phyloP scores from a whole-genome alignment of 2,888 invertebrate genomes.

The Pantelozetes paolii region DNA sequence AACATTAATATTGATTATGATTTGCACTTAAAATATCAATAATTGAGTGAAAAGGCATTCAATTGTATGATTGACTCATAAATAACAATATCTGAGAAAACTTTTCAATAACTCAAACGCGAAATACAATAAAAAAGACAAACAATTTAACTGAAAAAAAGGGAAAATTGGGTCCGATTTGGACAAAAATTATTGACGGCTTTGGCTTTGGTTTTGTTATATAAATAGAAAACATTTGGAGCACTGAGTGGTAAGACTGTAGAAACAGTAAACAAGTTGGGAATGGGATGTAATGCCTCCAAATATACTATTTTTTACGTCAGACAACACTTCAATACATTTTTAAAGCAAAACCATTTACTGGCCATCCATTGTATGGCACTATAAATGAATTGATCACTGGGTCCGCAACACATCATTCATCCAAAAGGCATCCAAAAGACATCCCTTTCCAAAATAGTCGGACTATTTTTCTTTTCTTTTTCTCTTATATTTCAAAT shows the following conservation, averaged over 20 bases:
- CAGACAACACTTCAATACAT: conserved; percentile 17
- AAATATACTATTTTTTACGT: background rate
- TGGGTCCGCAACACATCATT: conserved; percentile 9
- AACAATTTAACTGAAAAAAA: background rate
- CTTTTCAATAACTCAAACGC: background rate
- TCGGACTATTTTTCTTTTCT: conserved; percentile 8
- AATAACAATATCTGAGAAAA: conserved; percentile 17
- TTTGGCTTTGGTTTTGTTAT: conserved; percentile 13
- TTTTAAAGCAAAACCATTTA: conserved; percentile 11
- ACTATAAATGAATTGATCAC: conserved; percentile 24
- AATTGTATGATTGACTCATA: background rate
- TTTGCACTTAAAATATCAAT: conserved; percentile 4
- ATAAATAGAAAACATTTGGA: conserved; percentile 2
- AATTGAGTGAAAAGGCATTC: too few relatives aligned
- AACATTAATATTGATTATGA: background rate
- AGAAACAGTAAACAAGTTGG: background rate
- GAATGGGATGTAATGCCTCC: background rate
- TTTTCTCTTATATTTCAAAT: conserved; percentile 6
- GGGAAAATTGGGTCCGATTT: background rate
- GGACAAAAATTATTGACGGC: conserved; percentile 3
- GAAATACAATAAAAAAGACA: conserved; percentile 19
- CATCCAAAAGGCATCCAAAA: background rate
- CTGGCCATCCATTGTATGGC: conserved; percentile 20
- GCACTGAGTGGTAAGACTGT: background rate
- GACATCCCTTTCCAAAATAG: background rate